Base-by-base conservation (phyloP, 2,888 invertebrate genomes). In the Galeopsomyia nigrocyanea region DNA sequence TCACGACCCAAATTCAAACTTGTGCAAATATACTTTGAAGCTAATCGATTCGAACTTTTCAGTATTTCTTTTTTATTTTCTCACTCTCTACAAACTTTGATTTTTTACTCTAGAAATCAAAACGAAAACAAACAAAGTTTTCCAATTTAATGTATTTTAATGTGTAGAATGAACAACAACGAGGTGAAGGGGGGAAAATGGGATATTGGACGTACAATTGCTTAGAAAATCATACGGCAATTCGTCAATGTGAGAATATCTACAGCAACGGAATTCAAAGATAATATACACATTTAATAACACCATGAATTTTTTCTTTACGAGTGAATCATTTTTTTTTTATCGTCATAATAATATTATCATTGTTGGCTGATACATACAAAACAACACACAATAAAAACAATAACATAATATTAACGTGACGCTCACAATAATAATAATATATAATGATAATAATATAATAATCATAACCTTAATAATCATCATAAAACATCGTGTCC, bases 351-450 rank as follows among this genome's bases (percentile, higher is more conserved):
- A 80, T 80, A 79, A 79, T 83, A 80, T 79, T 78, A 78, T 79
- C 75, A 80, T 81, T 81, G 78, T 79, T 81, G 82, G 80, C 80
- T 80, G 83, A 82, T 84, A 88, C 86, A 87, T 87, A 87, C 86
- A 87, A 88, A 88, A 88, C 87, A 88, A 87, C 86, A 86, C 86
- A 84, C 86, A 85, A 85, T 86, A 84, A 86, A 86, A 86, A 86
- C 86, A 86, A 86, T 85, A 86, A 86, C 84, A 85, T 85, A 85
- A 86, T 86, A 85, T 84, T 84, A 85, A 86, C 84, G 83, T 83
- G 84, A 82, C 85, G 85, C 81, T 83, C 84, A 85, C 85, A 86
- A 84, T 86, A 87, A 87, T 87, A 81, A 82, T 82, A 85, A 85
- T 83, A 69, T 72, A 85, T 87, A 84, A 86, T 86, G 85, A 87